phyloP scores from a whole-genome alignment of 2,113 vertebrate genomes.

The Silurus meridionalis region DNA sequence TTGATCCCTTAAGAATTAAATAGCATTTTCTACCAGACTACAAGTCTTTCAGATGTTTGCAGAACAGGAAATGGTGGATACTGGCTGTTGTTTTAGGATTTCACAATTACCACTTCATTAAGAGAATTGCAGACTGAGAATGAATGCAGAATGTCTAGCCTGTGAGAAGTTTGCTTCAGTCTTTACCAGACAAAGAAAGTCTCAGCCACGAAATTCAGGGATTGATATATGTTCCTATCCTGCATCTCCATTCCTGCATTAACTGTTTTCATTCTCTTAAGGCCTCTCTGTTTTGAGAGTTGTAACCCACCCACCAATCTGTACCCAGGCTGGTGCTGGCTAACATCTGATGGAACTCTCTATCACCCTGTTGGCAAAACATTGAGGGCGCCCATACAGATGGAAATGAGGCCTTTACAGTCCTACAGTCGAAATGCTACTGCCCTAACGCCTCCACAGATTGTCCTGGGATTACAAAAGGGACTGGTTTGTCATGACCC shows the following conservation, averaged over 20 bases:
- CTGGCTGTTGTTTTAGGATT: slow-evolving; percentile 51
- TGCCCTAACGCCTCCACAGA: slow-evolving; percentile 51
- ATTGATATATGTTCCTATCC: not conserved
- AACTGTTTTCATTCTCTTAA: slow-evolving; percentile 38
- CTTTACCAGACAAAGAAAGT: not conserved
- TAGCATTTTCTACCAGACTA: slow-evolving; percentile 48
- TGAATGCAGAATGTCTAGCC: slow-evolving; percentile 4
- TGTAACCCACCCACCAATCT: slow-evolving; percentile 51
- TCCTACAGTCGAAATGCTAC: slow-evolving; percentile 44
- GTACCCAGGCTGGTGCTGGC: slow-evolving; percentile 50
- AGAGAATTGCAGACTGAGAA: slow-evolving; percentile 5
- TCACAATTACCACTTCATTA: slow-evolving; percentile 37
- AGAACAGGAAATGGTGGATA: slow-evolving; percentile 50
- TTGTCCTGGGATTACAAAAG: slow-evolving; percentile 51
- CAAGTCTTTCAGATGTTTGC: slow-evolving; percentile 34
- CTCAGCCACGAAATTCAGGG: not conserved
- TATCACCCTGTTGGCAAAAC: slow-evolving; percentile 55
- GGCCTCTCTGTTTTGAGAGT: slow-evolving; percentile 11
- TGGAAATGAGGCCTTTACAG: slow-evolving; percentile 56
- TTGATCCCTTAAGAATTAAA: slow-evolving; percentile 45
- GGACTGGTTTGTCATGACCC: slow-evolving; percentile 52
- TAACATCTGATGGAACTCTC: slow-evolving; percentile 49
- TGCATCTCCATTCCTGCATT: slow-evolving; percentile 28
- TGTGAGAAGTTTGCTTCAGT: not conserved
- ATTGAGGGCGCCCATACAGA: slow-evolving; percentile 47